Percentiles rank a stretch among this genome's conserved stretches.
Conservation (phyloP, 2,888 invertebrate species). For the Anorthoa munda region DNA sequence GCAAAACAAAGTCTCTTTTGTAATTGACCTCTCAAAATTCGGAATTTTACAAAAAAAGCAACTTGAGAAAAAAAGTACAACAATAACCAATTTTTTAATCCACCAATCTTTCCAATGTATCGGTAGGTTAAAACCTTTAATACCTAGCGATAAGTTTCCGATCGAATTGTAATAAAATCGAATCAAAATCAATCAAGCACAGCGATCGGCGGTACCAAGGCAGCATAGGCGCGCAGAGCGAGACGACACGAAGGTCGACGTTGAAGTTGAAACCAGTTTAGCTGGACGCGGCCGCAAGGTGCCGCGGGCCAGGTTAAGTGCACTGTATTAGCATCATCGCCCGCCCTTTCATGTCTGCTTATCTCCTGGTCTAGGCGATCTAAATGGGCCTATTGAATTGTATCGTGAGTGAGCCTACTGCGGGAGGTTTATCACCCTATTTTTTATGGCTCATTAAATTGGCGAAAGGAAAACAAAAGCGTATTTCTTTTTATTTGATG, state of each 20-base stretch:
- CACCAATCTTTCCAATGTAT: conserved; percentile 30
- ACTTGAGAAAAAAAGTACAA: neutral
- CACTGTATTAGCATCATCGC: conserved; percentile 88
- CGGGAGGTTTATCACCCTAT: conserved; percentile 42
- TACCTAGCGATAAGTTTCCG: conserved; percentile 63
- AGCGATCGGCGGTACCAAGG: conserved; percentile 84
- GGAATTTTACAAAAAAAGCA: too few relatives aligned
- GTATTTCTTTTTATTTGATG: conserved; percentile 11
- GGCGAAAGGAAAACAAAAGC: conserved; percentile 8
- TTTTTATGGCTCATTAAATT: conserved; percentile 28
- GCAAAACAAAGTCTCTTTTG: neutral
- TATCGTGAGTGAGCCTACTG: conserved; percentile 65
- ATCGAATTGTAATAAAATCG: conserved; percentile 73
- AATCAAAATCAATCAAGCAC: conserved; percentile 84
- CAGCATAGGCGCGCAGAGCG: conserved; percentile 82
- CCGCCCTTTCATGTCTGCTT: conserved; percentile 89
- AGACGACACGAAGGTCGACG: conserved; percentile 86
- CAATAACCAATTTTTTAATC: neutral
- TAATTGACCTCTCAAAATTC: neutral
- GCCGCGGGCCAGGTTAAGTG: conserved; percentile 88
- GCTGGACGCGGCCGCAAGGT: conserved; percentile 86
- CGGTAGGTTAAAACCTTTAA: conserved; percentile 3
- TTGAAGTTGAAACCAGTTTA: conserved; percentile 86
- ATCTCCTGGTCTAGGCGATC: conserved; percentile 85
- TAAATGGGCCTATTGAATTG: conserved; percentile 87